Conservation (phyloP, 1,140 invertebrate genomes). For the Chironomus striatipennis region DNA sequence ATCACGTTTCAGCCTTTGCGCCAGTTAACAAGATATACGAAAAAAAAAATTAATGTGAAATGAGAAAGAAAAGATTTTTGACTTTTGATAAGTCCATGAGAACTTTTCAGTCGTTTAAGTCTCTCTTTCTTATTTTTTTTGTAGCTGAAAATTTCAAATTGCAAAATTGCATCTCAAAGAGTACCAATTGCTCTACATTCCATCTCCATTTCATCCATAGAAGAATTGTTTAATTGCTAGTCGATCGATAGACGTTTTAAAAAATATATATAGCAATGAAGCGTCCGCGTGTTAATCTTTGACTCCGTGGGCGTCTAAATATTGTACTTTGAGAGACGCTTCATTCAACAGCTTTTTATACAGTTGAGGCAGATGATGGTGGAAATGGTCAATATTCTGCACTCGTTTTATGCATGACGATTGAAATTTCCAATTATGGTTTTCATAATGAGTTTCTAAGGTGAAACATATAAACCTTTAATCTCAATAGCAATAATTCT, state of each 20-base stretch:
- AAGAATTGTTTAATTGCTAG: slow-evolving; percentile 18
- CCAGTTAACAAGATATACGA: neutral
- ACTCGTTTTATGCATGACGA: neutral
- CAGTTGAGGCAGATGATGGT: neutral
- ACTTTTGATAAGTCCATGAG: slow-evolving; percentile 20
- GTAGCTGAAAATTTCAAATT: neutral
- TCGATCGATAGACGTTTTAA: neutral
- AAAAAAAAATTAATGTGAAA: no score
- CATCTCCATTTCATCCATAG: neutral
- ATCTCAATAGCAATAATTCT: slow-evolving; percentile 16
- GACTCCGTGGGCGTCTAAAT: slow-evolving; percentile 7
- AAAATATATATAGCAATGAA: no score
- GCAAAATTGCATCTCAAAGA: neutral
- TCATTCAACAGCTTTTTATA: neutral
- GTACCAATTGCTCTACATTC: slow-evolving; percentile 4
- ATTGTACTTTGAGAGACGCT: slow-evolving; percentile 6
- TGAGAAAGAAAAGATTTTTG: neutral
- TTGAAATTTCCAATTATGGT: slow-evolving; percentile 13
- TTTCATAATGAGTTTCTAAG: slow-evolving; percentile 20
- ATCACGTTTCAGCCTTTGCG: slow-evolving; percentile 7
- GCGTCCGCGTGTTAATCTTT: slow-evolving; percentile 11
- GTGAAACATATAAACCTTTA: slow-evolving; percentile 12
- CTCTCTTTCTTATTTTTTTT: no score
- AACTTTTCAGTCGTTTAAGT: neutral
- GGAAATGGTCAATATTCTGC: slow-evolving; percentile 16